Evolutionary conservation across 2,797 vertebrate species (phyloP).

Genomic region (Sus cebifrons): DNA sequence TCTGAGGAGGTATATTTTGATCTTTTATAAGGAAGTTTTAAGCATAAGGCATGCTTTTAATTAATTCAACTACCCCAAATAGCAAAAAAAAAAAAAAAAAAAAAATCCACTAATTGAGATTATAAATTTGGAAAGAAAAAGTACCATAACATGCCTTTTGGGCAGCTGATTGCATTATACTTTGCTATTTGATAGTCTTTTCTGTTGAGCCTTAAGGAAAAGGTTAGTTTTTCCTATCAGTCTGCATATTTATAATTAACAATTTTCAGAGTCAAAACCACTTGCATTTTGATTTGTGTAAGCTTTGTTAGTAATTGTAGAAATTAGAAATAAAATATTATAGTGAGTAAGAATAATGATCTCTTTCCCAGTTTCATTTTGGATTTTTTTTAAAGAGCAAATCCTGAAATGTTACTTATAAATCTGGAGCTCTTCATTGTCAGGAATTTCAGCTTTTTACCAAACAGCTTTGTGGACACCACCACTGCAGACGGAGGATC

Average conservation of each 20-base stretch:
- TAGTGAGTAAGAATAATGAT: slow-evolving; percentile 54
- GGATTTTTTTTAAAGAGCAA: slow-evolving; percentile 31
- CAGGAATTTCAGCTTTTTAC: slow-evolving; percentile 14
- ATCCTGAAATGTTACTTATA: slow-evolving; percentile 53
- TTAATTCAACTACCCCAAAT: slow-evolving; percentile 63
- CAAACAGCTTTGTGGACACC: neutral
- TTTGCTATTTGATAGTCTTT: slow-evolving; percentile 57
- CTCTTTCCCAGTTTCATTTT: neutral
- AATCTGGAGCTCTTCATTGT: slow-evolving; percentile 34
- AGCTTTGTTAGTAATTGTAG: slow-evolving; percentile 75
- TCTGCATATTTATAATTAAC: slow-evolving; percentile 68
- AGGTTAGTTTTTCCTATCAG: slow-evolving; percentile 69
- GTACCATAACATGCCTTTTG: slow-evolving; percentile 29
- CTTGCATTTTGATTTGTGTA: neutral
- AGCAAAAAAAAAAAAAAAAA: slow-evolving; percentile 42
- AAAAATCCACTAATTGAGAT: slow-evolving; percentile 56
- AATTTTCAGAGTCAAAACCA: slow-evolving; percentile 53
- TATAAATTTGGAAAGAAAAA: slow-evolving; percentile 69
- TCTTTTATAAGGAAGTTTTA: slow-evolving; percentile 70
- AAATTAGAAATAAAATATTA: slow-evolving; percentile 73
- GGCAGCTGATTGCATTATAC: slow-evolving; percentile 31
- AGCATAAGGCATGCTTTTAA: neutral
- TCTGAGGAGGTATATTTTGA: slow-evolving; percentile 5
- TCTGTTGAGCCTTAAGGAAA: slow-evolving; percentile 69
- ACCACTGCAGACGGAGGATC: neutral